Percentiles rank a stretch among this genome's conserved stretches.
Evolutionary conservation across 1,140 invertebrate genomes (phyloP).

Genomic region (Pseudomyrmex concolor): DNA sequence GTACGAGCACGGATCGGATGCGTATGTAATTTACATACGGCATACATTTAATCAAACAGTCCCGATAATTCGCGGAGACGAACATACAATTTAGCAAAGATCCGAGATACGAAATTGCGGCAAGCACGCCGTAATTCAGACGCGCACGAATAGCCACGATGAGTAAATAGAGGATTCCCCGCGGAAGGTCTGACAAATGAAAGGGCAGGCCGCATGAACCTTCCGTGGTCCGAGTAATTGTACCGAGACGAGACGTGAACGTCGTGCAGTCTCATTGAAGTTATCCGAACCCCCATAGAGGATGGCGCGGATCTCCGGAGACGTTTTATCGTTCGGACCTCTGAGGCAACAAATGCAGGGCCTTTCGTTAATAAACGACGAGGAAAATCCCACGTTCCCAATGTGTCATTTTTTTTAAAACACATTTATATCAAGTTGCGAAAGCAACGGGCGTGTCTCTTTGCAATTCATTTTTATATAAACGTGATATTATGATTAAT

Average conservation of each 20-base stretch:
- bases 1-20: neutral
- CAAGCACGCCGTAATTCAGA: constrained; percentile 33
- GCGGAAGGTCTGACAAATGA: constrained; percentile 59
- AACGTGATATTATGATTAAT: no score
- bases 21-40: neutral
- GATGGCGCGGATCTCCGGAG: neutral
- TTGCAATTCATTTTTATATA: neutral
- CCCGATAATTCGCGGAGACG: constrained; percentile 29
- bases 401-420: neutral
- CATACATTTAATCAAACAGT: constrained; percentile 33
- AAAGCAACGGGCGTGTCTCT: neutral
- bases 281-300: constrained; percentile 39
- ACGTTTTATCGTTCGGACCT: constrained; percentile 19
- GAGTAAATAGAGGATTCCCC: constrained; percentile 49
- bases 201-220: constrained; percentile 42
- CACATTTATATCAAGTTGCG: neutral
- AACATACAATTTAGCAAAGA: constrained; percentile 34
- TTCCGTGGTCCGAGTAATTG: constrained; percentile 46
- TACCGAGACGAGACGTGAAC: constrained; percentile 26
- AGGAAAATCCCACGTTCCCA: neutral
- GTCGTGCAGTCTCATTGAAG: constrained; percentile 63
- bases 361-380: neutral
- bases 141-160: constrained; percentile 45
- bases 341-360: constrained; percentile 1
- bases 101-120: constrained; percentile 47